These are phyloP conservation scores for Sylvietta virens DNA, from an alignment of 2,113 vertebrate genomes.

Conservation along the genomic window DNA sequence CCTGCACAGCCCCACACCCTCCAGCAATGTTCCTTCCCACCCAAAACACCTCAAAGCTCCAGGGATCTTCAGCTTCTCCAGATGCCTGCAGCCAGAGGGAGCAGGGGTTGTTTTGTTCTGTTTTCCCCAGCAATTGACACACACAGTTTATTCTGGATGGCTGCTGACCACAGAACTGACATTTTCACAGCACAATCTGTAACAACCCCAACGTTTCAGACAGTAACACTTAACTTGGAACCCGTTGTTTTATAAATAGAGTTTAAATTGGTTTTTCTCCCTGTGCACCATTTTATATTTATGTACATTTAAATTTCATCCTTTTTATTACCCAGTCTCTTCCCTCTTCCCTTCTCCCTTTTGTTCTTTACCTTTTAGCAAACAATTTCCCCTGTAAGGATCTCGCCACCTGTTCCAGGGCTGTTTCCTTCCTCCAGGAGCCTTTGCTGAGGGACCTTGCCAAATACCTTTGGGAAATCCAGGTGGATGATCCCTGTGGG, in stretches of 20 bases:
- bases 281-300: background rate
- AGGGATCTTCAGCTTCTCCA: background rate
- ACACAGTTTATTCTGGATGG: background rate
- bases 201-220: background rate
- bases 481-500: background rate
- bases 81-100: background rate
- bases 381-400: background rate
- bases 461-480: background rate
- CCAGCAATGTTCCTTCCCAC: background rate
- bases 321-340: background rate
- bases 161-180: background rate
- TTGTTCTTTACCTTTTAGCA: background rate
- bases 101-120: background rate
- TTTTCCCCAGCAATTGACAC: background rate
- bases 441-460: background rate
- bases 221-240: background rate
- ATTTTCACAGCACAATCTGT: background rate
- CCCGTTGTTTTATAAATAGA: slow-evolving; percentile 2
- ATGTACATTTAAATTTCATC: background rate
- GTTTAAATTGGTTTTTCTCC: slow-evolving; percentile 4
- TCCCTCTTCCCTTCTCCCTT: background rate
- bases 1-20: background rate
- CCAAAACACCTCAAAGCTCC: background rate
- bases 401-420: background rate
- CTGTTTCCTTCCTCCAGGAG: background rate